These are phyloP conservation scores for Mus caroli DNA, from an alignment of 2,797 vertebrate species.

Conservation along the genomic window DNA sequence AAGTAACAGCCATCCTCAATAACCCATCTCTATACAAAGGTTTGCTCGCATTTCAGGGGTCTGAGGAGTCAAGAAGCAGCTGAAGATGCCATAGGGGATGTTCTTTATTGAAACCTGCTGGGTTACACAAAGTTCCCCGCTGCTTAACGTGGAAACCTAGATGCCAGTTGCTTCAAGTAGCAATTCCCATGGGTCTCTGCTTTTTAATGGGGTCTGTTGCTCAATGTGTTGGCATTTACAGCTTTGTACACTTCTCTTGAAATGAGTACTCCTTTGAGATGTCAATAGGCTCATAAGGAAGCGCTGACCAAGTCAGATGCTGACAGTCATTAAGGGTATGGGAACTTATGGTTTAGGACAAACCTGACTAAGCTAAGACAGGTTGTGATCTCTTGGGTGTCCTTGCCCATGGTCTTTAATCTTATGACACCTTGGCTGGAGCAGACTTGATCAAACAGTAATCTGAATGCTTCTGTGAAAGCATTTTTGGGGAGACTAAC, in stretches of 20 bases:
- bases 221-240: neutral
- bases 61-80: neutral
- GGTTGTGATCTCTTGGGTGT: neutral
- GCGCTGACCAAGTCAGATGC: neutral
- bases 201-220: neutral
- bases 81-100: neutral
- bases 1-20: neutral
- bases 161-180: neutral
- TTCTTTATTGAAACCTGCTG: neutral
- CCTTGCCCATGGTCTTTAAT: neutral
- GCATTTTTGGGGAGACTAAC: neutral
- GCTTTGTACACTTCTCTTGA: neutral
- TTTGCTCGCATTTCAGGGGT: neutral
- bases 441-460: neutral
- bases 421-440: neutral
- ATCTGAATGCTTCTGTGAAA: slow-evolving; percentile 9
- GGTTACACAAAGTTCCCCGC: neutral
- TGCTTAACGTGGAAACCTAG: neutral
- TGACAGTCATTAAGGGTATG: neutral
- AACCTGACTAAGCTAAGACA: neutral
- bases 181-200: neutral
- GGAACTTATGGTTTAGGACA: slow-evolving; percentile 29
- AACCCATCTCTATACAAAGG: neutral
- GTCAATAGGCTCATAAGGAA: neutral
- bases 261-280: neutral